A percentile compares a stretch with the other conserved stretches of the same genome.
Conservation (phyloP, 2,888 invertebrate genomes). For the Xylocampa areola region DNA sequence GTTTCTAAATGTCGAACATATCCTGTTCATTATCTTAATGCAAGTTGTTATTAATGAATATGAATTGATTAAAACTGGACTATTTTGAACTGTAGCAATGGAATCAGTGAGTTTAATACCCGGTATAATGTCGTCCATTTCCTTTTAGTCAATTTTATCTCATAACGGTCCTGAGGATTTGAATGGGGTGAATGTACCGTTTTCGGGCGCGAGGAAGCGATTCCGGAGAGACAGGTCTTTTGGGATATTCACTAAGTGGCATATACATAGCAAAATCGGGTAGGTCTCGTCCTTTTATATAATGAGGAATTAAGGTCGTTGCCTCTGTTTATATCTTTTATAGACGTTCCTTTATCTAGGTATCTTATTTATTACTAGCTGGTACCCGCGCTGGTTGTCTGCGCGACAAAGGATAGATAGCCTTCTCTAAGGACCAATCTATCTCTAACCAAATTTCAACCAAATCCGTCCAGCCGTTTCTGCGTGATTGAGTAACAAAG, state of each 20-base stretch:
- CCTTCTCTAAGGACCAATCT: no score
- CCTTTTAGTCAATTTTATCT: constrained; percentile 50
- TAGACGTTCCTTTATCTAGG: constrained; percentile 14
- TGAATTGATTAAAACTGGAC: constrained; percentile 34
- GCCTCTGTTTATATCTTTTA: constrained; percentile 8
- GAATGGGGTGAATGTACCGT: constrained; percentile 48
- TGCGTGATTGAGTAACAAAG: no score
- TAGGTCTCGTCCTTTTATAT: constrained; percentile 27
- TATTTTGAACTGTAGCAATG: constrained; percentile 13
- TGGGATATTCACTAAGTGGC: constrained; percentile 31
- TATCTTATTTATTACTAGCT: no score
- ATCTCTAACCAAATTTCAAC: no score
- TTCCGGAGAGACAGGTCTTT: constrained; percentile 33
- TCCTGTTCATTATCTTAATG: constrained; percentile 42
- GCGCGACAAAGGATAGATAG: no score
- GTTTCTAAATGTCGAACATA: constrained; percentile 20
- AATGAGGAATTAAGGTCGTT: constrained; percentile 23
- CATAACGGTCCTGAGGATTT: constrained; percentile 50
- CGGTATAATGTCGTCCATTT: constrained; percentile 38
- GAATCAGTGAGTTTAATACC: constrained; percentile 23
- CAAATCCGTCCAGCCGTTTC: no score
- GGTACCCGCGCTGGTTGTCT: no score
- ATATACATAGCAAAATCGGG: constrained; percentile 45
- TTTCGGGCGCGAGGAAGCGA: constrained; percentile 30
- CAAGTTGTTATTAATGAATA: constrained; percentile 24